Base-by-base conservation (phyloP, 2,888 invertebrate species). In the Agrotis clavis region DNA sequence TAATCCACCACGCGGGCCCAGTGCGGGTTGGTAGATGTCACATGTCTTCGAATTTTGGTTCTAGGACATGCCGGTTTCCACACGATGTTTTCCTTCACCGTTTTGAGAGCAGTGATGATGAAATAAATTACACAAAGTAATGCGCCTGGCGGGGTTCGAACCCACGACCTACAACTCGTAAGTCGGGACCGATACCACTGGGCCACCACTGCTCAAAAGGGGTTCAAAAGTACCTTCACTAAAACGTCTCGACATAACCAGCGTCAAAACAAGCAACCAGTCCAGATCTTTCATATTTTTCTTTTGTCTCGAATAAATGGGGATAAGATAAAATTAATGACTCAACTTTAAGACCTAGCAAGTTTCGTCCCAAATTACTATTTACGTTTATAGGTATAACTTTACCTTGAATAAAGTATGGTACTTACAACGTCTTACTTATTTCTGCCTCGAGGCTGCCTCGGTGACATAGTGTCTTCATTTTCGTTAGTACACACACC, bases 391-490 rank as follows among this genome's bases (percentile, higher is more conserved):
- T 54, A 30, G 30, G 30, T 35, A 35, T 14, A 60, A 51, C 35
- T 56, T 61, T 71, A 65, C 78, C 64, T 77, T 47, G 50, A 76
- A 76, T 71, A 61, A 77, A 77, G 60, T 76, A 64, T 51, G 45
- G 25, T 35, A n/a, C 54, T 67, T 62, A 71, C 51, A 50, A 41
- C 41, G 50, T 25, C 50, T 35, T 74, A 74, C 75, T 73, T 75
- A 75, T 75, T 19, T 47, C 25, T 59, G 51, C 57, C 75, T 47
- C n/a, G 67, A 66, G 50, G 57, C 72, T 9, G 50, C 35, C 66
- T 30, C n/a, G 13, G 56, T 74, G 35, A 73, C 45, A 57, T 4
- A 19, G 21, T 75, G 50, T 18, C 57, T 47, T 51, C 25, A 59
- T 73, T 67, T 67, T 75, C n/a, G 57, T 57, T 30, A 62, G 9